phyloP scores from a whole-genome alignment of 2,797 vertebrate species.

The Manis pentadactyla region DNA sequence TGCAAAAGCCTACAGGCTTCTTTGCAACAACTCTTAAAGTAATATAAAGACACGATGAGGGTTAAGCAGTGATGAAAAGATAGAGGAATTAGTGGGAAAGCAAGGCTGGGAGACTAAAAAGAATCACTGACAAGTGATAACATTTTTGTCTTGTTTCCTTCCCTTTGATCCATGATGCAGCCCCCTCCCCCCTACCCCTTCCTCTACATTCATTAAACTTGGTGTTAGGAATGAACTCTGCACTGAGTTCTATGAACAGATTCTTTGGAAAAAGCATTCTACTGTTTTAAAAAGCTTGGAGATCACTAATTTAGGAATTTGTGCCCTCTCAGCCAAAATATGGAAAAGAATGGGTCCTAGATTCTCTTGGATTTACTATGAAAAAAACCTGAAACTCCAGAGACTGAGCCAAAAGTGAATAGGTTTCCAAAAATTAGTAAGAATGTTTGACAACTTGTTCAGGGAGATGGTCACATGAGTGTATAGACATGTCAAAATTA shows the following conservation, averaged over 20 bases:
- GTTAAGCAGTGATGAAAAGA: not conserved
- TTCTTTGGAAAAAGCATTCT: slow-evolving; percentile 23
- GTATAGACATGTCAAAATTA: too few species aligned
- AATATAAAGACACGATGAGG: not conserved
- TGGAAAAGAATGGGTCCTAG: not conserved
- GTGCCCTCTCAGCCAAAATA: not conserved
- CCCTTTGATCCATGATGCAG: not conserved
- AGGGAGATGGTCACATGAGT: too few species aligned
- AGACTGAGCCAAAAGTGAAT: not conserved
- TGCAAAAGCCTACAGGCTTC: not conserved
- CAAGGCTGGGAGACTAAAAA: not conserved
- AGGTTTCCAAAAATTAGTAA: not conserved
- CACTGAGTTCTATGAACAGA: not conserved
- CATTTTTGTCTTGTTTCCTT: not conserved
- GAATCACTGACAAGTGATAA: not conserved
- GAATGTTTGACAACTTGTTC: too few species aligned
- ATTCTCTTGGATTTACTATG: slow-evolving; percentile 26
- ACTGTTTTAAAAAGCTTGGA: slow-evolving; percentile 15
- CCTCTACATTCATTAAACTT: not conserved
- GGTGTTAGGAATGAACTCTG: not conserved
- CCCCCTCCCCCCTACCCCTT: not conserved
- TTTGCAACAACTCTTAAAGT: not conserved
- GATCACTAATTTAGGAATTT: slow-evolving; percentile 9
- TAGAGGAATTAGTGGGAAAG: not conserved
- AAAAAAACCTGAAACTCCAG: not conserved